phyloP scores from a whole-genome alignment of 1,140 invertebrate genomes.

The Hesperophylax magnus region DNA sequence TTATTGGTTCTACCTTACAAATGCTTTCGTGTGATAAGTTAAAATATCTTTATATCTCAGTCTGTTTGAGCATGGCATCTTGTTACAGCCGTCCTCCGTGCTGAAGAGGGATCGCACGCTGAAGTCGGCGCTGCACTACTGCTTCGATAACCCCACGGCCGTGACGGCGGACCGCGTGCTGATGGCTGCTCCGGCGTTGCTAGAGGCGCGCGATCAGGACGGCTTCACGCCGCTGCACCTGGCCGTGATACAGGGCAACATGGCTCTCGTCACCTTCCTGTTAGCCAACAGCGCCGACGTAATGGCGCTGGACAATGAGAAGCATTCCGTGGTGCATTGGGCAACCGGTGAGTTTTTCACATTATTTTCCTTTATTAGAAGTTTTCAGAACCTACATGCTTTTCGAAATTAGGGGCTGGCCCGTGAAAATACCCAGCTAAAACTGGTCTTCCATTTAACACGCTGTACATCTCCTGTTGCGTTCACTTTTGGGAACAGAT shows the following conservation, averaged over 20 bases:
- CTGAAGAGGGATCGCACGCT: slow-evolving; percentile 83
- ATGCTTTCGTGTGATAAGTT: too few relatives aligned
- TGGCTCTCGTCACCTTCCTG: slow-evolving; percentile 84
- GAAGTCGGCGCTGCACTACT: slow-evolving; percentile 94
- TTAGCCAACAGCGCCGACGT: slow-evolving; percentile 89
- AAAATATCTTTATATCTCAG: too few relatives aligned
- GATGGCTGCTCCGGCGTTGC: slow-evolving; percentile 82
- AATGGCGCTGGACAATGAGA: slow-evolving; percentile 91
- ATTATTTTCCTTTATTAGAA: too few relatives aligned
- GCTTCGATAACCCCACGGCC: slow-evolving; percentile 79
- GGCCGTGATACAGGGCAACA: slow-evolving; percentile 92
- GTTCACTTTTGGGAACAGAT: too few relatives aligned
- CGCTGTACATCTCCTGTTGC: too few relatives aligned
- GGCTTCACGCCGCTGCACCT: slow-evolving; percentile 95
- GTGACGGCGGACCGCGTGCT: slow-evolving; percentile 78
- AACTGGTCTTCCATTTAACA: too few relatives aligned
- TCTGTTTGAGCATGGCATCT: background rate
- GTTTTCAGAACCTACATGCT: too few relatives aligned
- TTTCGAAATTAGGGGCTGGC: too few relatives aligned
- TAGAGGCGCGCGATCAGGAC: slow-evolving; percentile 89
- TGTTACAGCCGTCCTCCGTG: slow-evolving; percentile 73
- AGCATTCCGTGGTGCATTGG: slow-evolving; percentile 98
- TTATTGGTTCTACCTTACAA: too few relatives aligned
- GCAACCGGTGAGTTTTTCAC: slow-evolving; percentile 83
- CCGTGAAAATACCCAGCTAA: too few relatives aligned